Conservation (phyloP, 1,140 invertebrate species). For the Lordiphosa mommai region DNA sequence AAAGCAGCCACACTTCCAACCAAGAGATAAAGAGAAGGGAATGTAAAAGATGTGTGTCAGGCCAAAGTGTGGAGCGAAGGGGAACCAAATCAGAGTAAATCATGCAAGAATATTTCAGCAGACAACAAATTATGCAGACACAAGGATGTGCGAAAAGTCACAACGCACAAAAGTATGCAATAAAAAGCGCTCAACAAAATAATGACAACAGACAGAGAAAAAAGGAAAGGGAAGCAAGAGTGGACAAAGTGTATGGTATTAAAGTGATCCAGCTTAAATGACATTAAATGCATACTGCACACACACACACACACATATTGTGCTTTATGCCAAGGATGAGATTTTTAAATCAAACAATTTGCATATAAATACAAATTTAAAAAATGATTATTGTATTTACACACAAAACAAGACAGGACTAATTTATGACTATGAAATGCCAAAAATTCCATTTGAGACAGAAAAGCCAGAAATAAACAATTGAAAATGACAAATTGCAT, state of each 20-base stretch:
- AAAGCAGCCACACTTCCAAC: slow-evolving; percentile 40
- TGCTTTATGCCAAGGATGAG: background rate
- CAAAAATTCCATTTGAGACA: slow-evolving; percentile 67
- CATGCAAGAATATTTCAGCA: slow-evolving; percentile 59
- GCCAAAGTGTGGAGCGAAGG: background rate
- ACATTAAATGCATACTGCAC: slow-evolving; percentile 42
- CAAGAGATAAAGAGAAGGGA: background rate
- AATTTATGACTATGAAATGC: slow-evolving; percentile 67
- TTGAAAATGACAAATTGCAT: slow-evolving; percentile 76
- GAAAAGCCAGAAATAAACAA: slow-evolving; percentile 38
- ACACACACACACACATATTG: slow-evolving; percentile 2
- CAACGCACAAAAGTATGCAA: slow-evolving; percentile 55
- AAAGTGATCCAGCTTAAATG: slow-evolving; percentile 58
- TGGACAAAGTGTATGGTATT: slow-evolving; percentile 52
- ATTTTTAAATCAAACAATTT: slow-evolving; percentile 50
- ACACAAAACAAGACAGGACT: slow-evolving; percentile 26
- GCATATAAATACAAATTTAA: slow-evolving; percentile 42
- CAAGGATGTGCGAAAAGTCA: slow-evolving; percentile 59
- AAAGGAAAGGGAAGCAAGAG: background rate
- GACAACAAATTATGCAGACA: slow-evolving; percentile 59
- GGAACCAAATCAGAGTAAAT: slow-evolving; percentile 64
- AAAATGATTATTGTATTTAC: slow-evolving; percentile 48
- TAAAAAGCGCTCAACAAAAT: slow-evolving; percentile 35
- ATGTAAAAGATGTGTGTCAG: slow-evolving; percentile 9
- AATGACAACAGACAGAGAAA: slow-evolving; percentile 4